Evolutionary conservation across 2,888 invertebrate species (phyloP), one percentile per base, ranked within the genome.

Genomic region (Hedya salicella): DNA sequence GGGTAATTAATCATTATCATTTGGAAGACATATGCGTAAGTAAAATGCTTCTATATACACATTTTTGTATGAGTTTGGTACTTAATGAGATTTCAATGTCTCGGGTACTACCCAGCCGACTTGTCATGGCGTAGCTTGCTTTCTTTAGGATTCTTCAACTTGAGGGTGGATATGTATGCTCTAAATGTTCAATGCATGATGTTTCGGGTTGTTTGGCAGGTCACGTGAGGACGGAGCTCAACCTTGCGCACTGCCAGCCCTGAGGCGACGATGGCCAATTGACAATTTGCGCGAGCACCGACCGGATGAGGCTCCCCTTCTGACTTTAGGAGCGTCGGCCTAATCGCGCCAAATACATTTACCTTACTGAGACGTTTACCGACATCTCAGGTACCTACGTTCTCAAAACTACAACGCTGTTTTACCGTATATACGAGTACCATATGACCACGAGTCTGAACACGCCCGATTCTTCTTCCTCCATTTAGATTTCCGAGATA

Each of bases 291-390:
- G 85, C 82, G 81, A 81, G 80, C 78, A 81, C 70, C 78, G 83
- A 86, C 90, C 91, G 91, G 91, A 91, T 89, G 90, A 86, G 87
- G 87, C 87, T 89, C 91, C 87, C 89, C 87, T 85, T 85, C 82
- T 80, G 80, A 87, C 81, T 88, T 87, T 75, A 81, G 80, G 79
- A 83, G 77, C 79, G 81, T 68, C 79, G 79, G 77, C 81, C 80
- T 80, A 78, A 80, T 79, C 80, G 73, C 71, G 71, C 71, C 77
- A 78, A 82, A 82, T 79, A 69, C 72, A 70, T 78, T 75, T 75
- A 74, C 66, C 66, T 66, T 61, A 54, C 66, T 48, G 19, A 40
- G 39, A 39, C 52, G 14, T 65, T 60, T 53, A 52, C 42, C 30
- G 25, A 4, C 42, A 42, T 13, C 49, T 21, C 50, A n/a, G n/a